These are phyloP conservation scores for Tetrao urogallus DNA, from an alignment of 2,113 vertebrate genomes.

Conservation along the genomic window DNA sequence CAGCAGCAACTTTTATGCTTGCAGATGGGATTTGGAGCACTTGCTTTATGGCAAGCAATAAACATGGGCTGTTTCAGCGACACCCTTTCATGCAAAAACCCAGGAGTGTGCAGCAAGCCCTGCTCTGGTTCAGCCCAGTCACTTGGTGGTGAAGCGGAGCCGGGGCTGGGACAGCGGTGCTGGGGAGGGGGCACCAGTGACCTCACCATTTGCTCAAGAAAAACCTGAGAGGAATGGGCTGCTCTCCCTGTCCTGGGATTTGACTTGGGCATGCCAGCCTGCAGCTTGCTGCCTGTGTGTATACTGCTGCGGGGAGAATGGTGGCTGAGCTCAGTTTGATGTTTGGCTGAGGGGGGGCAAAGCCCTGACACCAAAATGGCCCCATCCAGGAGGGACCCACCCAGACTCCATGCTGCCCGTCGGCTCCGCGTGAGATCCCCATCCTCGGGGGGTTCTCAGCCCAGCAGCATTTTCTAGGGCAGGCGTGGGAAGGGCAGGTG, in stretches of 20 bases:
- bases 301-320: neutral
- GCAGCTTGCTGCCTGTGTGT: neutral
- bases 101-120: accelerated
- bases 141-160: neutral
- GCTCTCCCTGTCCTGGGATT: neutral
- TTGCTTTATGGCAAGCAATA: conserved; percentile 41
- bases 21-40: conserved; percentile 25
- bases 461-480: neutral
- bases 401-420: accelerated
- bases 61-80: neutral
- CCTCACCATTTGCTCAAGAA: neutral
- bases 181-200: neutral
- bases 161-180: neutral
- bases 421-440: accelerated
- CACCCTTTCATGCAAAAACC: neutral
- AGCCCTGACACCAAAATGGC: neutral
- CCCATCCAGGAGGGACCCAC: neutral
- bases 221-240: neutral
- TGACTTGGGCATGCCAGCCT: neutral
- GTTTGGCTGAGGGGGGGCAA: neutral
- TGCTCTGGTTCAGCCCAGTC: neutral
- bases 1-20: conserved; percentile 30
- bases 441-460: neutral
- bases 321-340: neutral
- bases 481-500: conserved; percentile 59